Evolutionary conservation across 2,113 vertebrate genomes (phyloP).

Genomic region (Nothocercus nigrocapillus): DNA sequence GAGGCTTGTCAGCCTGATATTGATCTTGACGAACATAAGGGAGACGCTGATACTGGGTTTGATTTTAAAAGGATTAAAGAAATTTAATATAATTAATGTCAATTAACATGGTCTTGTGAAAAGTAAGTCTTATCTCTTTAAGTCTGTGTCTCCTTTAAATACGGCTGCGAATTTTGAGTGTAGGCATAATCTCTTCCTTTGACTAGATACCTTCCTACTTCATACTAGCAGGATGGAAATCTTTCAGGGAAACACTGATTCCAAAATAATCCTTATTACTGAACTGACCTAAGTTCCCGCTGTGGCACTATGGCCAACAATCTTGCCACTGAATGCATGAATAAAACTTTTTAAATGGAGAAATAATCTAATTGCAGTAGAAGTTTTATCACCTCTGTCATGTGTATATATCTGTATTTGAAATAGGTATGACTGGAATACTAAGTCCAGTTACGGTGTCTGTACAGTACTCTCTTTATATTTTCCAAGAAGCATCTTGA

Average conservation of each 20-base stretch:
- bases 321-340: background rate
- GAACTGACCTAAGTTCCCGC: background rate
- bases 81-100: background rate
- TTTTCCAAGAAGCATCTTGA: background rate
- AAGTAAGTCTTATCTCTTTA: background rate
- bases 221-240: background rate
- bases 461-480: background rate
- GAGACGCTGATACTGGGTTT: background rate
- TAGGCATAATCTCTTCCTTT: background rate
- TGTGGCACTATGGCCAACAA: background rate
- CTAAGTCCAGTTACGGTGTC: background rate
- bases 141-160: background rate
- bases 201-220: background rate
- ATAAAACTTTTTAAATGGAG: background rate
- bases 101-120: background rate
- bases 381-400: background rate
- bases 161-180: background rate
- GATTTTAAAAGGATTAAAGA: conserved; percentile 1
- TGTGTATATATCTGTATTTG: background rate
- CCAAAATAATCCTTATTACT: background rate
- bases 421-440: background rate
- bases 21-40: background rate
- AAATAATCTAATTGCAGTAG: background rate
- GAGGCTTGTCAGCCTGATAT: background rate
- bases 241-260: background rate